Percentiles rank a stretch among this genome's conserved stretches.
Evolutionary conservation across 2,797 vertebrate species (phyloP).

Genomic region (Syncerus caffer): DNA sequence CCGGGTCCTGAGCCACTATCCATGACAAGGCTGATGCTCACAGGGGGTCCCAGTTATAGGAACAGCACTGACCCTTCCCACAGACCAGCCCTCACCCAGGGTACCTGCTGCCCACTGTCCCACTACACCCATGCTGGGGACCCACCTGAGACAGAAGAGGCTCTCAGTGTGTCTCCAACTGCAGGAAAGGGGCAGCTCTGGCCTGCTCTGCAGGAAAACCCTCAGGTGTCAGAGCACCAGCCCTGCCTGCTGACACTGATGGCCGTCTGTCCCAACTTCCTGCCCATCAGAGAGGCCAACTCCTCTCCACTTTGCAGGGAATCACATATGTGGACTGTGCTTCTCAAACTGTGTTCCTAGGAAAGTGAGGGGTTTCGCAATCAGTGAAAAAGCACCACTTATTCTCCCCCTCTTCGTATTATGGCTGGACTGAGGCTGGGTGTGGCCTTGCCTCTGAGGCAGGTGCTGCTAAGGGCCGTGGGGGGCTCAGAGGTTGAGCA

Average conservation of each 20-base stretch:
- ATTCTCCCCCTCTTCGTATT: fast-evolving
- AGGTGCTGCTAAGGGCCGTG: fast-evolving
- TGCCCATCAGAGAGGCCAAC: fast-evolving
- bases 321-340: fast-evolving
- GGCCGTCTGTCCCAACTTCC: fast-evolving
- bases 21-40: fast-evolving
- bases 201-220: background rate
- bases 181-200: background rate
- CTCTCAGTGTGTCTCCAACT: background rate
- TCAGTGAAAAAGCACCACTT: fast-evolving
- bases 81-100: background rate
- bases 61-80: background rate
- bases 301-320: background rate
- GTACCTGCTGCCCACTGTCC: fast-evolving
- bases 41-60: background rate
- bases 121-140: background rate
- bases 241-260: fast-evolving
- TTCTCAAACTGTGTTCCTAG: background rate
- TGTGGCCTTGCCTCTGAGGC: fast-evolving
- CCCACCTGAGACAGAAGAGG: background rate
- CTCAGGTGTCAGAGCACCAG: background rate
- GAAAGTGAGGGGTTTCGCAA: fast-evolving
- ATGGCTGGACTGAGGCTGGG: background rate
- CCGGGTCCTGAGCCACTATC: fast-evolving
- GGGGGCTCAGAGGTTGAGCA: background rate